Evolutionary conservation across 2,113 vertebrate species (phyloP), one percentile per base, ranked within the genome.

Genomic region (Indicator indicator): DNA sequence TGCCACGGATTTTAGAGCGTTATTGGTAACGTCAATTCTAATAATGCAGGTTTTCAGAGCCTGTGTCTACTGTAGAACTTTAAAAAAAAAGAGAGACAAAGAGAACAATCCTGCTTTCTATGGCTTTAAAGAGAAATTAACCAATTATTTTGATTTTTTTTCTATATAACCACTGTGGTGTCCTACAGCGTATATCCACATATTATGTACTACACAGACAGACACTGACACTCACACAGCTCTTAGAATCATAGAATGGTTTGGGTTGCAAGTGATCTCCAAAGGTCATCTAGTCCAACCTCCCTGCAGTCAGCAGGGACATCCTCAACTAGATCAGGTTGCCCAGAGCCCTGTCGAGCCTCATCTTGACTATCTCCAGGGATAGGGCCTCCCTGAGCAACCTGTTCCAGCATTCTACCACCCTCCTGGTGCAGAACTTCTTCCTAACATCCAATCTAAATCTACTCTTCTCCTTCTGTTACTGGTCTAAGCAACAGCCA

Each of bases 1-100:
- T 94, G 73, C 89, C 56, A 62, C 76, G 89, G 83, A 93, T 95
- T 96, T 96, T 58, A 91, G 74, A 90, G 89, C 83, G 89, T 89
- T 93, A 77, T 26, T 84, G 52, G 54, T 63, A 96, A 85, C 93
- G 87, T 60, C 93, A 94, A 71, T 88, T 94, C 93, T 82, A 96
- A 95, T 95, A 94, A 96, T 88, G 73, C 1, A 6, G 30, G 54
- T 76, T 96, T 94, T 65, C 65, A 59, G 46, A 82, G 68, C 40
- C 72, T 71, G 27, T 23, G 65, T 65, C n/a, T 83, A 79, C 68
- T 55, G 60, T 40, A 68, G 77, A 69, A 64, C 60, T 77, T 87
- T 16, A 27, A 70, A 63, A 86, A 86, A 83, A 44, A 24, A 27
- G 26, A n/a, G 40, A 20, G 13, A 65, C 33, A 30, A 84, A 72